phyloP scores from a whole-genome alignment of 2,113 vertebrate species.

The Columba janthina region DNA sequence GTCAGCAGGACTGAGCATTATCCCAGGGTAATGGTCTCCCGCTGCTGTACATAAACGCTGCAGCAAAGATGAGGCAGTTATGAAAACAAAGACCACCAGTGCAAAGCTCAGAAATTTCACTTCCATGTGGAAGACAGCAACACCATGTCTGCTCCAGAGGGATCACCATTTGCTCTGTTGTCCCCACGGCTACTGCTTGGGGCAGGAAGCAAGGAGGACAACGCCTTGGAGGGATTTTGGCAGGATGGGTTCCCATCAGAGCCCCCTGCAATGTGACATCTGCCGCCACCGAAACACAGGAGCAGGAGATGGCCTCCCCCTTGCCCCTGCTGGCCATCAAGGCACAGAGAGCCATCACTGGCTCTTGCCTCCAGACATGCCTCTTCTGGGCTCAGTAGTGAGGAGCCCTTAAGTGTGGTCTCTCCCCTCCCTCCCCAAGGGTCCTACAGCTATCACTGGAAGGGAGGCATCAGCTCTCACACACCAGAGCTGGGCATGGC shows the following conservation, averaged over 20 bases:
- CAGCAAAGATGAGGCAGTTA: not conserved
- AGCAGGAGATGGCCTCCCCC: not conserved
- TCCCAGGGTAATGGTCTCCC: not conserved
- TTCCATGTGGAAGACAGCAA: rapidly evolving
- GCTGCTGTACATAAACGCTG: not conserved
- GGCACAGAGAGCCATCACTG: rapidly evolving
- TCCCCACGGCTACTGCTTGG: not conserved
- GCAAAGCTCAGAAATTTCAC: not conserved
- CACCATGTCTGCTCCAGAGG: rapidly evolving
- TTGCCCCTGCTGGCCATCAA: rapidly evolving
- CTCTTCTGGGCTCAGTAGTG: not conserved
- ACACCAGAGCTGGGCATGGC: rapidly evolving
- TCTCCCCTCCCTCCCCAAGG: not conserved
- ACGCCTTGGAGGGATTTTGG: rapidly evolving
- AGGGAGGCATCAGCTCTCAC: rapidly evolving
- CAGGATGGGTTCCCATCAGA: not conserved
- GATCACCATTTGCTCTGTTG: rapidly evolving
- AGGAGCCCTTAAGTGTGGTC: not conserved
- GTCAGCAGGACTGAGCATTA: not conserved
- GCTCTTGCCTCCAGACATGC: rapidly evolving
- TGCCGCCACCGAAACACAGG: not conserved
- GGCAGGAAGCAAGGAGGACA: rapidly evolving
- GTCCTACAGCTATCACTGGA: rapidly evolving
- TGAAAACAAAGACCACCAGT: not conserved
- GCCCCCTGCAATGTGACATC: rapidly evolving